These are phyloP conservation scores for Drosophila falleni DNA, from an alignment of 2,888 invertebrate genomes.

Conservation along the genomic window DNA sequence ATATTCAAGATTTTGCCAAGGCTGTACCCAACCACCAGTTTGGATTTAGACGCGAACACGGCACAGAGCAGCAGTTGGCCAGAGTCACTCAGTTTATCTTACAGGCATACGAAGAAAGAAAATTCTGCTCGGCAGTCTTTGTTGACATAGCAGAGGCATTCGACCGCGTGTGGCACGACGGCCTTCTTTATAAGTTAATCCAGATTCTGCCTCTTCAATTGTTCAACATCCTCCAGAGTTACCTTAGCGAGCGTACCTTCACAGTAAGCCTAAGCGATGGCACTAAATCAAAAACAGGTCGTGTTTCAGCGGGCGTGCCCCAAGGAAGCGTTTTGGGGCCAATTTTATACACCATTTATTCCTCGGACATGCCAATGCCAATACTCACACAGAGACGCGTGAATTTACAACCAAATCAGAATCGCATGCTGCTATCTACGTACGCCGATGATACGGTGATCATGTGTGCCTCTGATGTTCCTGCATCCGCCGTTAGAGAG, in stretches of 20 bases:
- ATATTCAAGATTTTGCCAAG: no score
- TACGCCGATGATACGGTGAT: constrained; percentile 23
- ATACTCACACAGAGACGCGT: neutral
- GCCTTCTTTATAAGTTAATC: neutral
- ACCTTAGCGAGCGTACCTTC: constrained; percentile 3
- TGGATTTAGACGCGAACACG: neutral
- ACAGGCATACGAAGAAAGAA: neutral
- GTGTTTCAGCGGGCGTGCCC: constrained; percentile 13
- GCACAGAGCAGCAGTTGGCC: constrained; percentile 11
- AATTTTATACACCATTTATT: constrained; percentile 11
- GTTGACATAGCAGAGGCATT: constrained; percentile 19
- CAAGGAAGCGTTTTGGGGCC: constrained; percentile 27
- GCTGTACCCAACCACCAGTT: no score
- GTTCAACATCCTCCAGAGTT: neutral
- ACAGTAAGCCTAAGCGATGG: neutral
- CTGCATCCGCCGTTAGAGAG: neutral
- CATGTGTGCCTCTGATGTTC: neutral
- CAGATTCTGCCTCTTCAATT: neutral
- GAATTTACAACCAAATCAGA: neutral
- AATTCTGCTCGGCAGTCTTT: constrained; percentile 11
- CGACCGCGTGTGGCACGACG: constrained; percentile 27
- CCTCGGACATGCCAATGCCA: constrained; percentile 25
- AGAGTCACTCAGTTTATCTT: constrained; percentile 8
- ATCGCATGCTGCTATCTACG: neutral
- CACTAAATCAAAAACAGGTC: neutral